These are phyloP conservation scores for Delichon dasypus DNA, from an alignment of 2,797 vertebrate genomes.

Conservation along the genomic window DNA sequence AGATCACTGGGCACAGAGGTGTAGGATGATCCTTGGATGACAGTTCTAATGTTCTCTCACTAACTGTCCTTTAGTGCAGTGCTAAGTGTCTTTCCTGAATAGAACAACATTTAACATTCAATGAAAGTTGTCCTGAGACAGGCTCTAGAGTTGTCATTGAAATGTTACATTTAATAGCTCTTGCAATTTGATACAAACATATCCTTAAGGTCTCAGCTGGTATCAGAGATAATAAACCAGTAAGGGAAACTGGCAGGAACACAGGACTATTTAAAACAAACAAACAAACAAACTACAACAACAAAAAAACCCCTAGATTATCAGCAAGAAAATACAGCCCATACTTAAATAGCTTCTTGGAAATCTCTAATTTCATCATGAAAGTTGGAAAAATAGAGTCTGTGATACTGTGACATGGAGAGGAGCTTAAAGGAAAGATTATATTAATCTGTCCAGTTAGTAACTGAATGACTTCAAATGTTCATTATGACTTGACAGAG, in stretches of 20 bases:
- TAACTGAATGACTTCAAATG: neutral
- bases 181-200: neutral
- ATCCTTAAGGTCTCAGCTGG: rapidly evolving
- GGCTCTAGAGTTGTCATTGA: neutral
- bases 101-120: neutral
- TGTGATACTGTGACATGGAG: neutral
- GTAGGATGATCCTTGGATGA: neutral
- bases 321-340: neutral
- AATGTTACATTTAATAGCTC: neutral
- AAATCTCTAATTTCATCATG: neutral
- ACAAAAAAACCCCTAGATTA: neutral
- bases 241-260: neutral
- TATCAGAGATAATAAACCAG: neutral
- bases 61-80: neutral
- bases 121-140: neutral
- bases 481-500: neutral
- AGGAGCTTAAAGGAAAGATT: neutral
- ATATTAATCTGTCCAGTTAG: neutral
- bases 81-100: neutral
- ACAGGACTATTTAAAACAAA: neutral
- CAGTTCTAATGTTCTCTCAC: neutral
- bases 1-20: neutral
- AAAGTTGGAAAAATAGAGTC: neutral
- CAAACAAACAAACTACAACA: too few relatives aligned
- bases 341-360: neutral